Percentiles rank a stretch among this genome's conserved stretches.
phyloP scores from a whole-genome alignment of 2,797 vertebrate genomes.

The Emydoidea blandingii region DNA sequence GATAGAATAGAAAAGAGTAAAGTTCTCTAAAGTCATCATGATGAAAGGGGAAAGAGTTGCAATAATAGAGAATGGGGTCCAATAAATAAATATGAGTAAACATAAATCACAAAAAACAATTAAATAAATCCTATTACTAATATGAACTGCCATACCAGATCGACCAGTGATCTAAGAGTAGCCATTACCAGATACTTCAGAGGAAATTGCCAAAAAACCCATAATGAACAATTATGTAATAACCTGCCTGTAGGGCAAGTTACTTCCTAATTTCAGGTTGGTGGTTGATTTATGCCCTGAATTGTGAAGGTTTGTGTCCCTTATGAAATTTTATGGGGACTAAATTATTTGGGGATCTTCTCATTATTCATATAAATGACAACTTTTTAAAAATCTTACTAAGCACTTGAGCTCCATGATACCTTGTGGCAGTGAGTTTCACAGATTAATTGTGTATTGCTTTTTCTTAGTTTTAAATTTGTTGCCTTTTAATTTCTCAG shows the following conservation, averaged over 20 bases:
- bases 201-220: constrained; percentile 63
- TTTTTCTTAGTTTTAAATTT: constrained; percentile 19
- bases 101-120: constrained; percentile 23
- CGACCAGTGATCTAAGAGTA: constrained; percentile 66
- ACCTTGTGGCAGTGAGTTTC: constrained; percentile 13
- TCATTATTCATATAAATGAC: constrained; percentile 42
- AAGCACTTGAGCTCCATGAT: constrained; percentile 33
- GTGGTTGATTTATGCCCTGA: constrained; percentile 65
- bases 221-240: constrained; percentile 67
- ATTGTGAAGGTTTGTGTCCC: constrained; percentile 62
- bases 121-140: constrained; percentile 64
- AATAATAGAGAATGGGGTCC: constrained; percentile 54
- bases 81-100: constrained; percentile 59
- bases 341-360: constrained; percentile 42
- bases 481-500: constrained; percentile 17
- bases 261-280: constrained; percentile 60
- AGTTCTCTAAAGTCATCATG: constrained; percentile 32
- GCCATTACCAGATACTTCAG: constrained; percentile 64
- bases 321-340: constrained; percentile 65
- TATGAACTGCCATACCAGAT: constrained; percentile 67
- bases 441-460: background rate
- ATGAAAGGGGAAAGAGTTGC: constrained; percentile 22
- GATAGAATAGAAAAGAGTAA: constrained; percentile 24
- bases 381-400: constrained; percentile 53
- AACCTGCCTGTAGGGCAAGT: constrained; percentile 43